Percentiles rank a stretch among this genome's conserved stretches.
Conservation (phyloP, 2,113 vertebrate genomes). For the Vidua chalybeata region DNA sequence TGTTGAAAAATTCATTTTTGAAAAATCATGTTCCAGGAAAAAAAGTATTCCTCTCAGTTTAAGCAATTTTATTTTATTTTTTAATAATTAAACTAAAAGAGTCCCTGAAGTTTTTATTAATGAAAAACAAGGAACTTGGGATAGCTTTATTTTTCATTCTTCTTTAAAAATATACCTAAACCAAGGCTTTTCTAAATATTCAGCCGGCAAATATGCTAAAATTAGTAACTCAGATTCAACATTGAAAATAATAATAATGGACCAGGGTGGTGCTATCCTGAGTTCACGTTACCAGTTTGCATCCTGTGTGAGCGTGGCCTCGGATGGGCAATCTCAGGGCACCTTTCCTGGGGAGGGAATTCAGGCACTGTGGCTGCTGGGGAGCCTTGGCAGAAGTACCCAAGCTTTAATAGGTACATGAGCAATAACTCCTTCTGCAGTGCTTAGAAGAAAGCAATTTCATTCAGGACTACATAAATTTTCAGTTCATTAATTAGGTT, state of each 20-base stretch:
- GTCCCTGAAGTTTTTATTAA: background rate
- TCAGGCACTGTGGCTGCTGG: background rate
- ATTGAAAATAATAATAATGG: background rate
- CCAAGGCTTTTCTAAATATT: background rate
- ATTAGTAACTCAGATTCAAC: background rate
- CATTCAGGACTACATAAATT: background rate
- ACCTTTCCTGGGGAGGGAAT: background rate
- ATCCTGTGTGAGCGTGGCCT: background rate
- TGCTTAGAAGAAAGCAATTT: constrained; percentile 4
- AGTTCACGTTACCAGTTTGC: background rate
- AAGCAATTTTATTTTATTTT: background rate
- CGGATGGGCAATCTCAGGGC: background rate
- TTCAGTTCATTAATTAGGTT: constrained; percentile 23
- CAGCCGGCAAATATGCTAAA: background rate
- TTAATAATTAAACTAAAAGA: background rate
- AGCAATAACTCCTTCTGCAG: constrained; percentile 9
- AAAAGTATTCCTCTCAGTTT: background rate
- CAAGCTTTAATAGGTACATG: background rate
- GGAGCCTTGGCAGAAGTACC: background rate
- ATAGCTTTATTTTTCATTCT: background rate
- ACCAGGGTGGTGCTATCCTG: background rate
- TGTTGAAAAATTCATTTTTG: background rate
- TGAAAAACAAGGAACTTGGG: background rate
- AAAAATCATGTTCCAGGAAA: background rate
- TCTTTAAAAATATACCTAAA: background rate